phyloP scores from a whole-genome alignment of 2,888 invertebrate species.

The Cristatella mucedo region DNA sequence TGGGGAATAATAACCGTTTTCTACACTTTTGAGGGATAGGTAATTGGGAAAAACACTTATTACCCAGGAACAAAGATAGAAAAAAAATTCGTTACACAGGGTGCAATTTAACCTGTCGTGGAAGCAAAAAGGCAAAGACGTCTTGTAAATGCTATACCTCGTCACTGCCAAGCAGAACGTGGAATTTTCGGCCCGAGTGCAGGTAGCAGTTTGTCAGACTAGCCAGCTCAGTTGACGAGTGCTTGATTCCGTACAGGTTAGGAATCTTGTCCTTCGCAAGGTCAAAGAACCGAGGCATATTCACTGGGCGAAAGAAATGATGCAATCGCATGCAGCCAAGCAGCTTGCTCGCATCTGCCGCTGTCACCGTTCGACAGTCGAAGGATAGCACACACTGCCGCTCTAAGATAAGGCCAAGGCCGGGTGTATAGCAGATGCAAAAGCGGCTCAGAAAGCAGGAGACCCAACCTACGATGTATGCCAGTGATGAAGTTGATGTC shows the following conservation, averaged over 20 bases:
- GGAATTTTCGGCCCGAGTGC: slow-evolving; percentile 14
- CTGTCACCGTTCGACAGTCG: slow-evolving; percentile 12
- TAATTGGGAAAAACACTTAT: too few species aligned
- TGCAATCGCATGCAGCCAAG: not conserved
- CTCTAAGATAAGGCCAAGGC: too few species aligned
- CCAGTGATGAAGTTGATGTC: slow-evolving; percentile 59
- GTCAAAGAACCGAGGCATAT: slow-evolving; percentile 19
- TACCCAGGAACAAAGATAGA: too few species aligned
- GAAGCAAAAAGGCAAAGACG: too few species aligned
- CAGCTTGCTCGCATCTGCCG: not conserved
- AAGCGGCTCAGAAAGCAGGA: not conserved
- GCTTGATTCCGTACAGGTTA: slow-evolving; percentile 65
- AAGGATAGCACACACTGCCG: too few species aligned
- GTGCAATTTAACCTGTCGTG: too few species aligned
- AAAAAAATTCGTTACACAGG: too few species aligned
- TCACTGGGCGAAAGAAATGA: slow-evolving; percentile 16
- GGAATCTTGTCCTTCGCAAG: slow-evolving; percentile 48
- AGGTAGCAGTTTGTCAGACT: slow-evolving; percentile 13
- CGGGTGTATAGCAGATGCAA: too few species aligned
- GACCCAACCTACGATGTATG: slow-evolving; percentile 51
- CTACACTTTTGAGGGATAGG: too few species aligned
- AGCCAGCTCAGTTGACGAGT: slow-evolving; percentile 54
- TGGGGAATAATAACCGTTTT: too few species aligned
- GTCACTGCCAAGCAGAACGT: slow-evolving; percentile 25
- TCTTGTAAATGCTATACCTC: too few species aligned